Evolutionary conservation across 2,797 vertebrate genomes (phyloP).

Genomic region (Chiloscyllium punctatum): DNA sequence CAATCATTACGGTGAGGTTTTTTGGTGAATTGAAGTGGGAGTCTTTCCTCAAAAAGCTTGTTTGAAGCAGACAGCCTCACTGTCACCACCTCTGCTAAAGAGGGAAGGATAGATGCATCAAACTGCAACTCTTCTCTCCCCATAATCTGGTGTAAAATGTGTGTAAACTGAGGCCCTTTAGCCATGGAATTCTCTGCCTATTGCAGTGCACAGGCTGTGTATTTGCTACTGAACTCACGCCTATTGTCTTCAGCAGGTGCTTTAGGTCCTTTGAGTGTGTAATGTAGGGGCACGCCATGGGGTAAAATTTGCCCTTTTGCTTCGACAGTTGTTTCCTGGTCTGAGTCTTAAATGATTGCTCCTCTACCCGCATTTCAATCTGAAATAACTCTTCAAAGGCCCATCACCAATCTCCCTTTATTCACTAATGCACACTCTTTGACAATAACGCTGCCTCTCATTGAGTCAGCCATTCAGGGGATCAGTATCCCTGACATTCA

Average conservation of each 20-base stretch:
- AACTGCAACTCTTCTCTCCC: too few species aligned
- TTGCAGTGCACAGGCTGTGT: neutral
- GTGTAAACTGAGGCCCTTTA: neutral
- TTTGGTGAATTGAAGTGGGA: too few species aligned
- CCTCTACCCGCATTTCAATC: neutral
- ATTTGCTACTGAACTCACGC: neutral
- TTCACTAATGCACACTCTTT: too few species aligned
- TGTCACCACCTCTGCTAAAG: neutral
- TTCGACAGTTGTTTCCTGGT: neutral
- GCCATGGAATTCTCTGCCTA: neutral
- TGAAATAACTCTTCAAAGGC: too few species aligned
- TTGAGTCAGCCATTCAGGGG: too few species aligned
- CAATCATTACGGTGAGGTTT: too few species aligned
- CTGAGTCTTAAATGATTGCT: neutral
- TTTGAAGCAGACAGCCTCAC: too few species aligned
- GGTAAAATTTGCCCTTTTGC: neutral
- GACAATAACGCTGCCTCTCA: too few species aligned
- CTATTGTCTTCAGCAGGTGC: neutral
- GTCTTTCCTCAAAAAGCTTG: neutral
- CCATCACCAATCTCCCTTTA: too few species aligned
- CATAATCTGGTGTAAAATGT: neutral
- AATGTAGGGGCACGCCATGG: neutral
- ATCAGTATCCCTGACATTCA: too few species aligned
- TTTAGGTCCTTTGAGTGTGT: neutral
- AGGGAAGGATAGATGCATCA: neutral